Conservation (phyloP, 2,888 invertebrate genomes). For the Mythimna albipuncta region DNA sequence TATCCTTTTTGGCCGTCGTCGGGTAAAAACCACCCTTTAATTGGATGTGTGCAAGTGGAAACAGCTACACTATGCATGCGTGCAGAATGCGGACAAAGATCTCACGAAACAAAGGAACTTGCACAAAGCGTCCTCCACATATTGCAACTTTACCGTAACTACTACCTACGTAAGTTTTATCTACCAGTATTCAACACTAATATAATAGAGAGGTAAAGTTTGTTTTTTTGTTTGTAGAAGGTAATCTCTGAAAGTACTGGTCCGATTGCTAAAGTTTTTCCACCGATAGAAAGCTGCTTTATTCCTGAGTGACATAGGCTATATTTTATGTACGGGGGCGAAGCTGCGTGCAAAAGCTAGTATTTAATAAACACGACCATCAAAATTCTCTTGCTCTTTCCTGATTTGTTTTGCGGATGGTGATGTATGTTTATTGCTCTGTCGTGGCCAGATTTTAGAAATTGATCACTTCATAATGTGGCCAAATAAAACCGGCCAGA, state of each 20-base stretch:
- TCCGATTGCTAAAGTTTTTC: too few relatives aligned
- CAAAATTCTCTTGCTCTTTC: neutral
- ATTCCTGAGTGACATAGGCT: too few relatives aligned
- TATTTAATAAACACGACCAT: neutral
- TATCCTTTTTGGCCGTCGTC: too few relatives aligned
- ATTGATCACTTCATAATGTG: too few relatives aligned
- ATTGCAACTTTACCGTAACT: constrained; percentile 27
- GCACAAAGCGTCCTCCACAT: constrained; percentile 36
- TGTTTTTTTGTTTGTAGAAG: too few relatives aligned
- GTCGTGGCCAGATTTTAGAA: too few relatives aligned
- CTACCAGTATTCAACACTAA: neutral
- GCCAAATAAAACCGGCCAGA: too few relatives aligned
- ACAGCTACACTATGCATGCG: constrained; percentile 3
- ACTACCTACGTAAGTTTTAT: neutral
- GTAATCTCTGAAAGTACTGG: too few relatives aligned
- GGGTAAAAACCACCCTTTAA: constrained; percentile 13
- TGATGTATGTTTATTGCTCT: neutral
- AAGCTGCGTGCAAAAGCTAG: too few relatives aligned
- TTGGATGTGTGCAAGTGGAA: constrained; percentile 1
- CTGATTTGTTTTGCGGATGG: neutral
- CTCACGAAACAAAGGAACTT: constrained; percentile 38
- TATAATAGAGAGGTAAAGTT: too few relatives aligned
- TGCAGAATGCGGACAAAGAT: constrained; percentile 37
- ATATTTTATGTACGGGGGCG: too few relatives aligned
- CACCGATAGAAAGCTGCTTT: too few relatives aligned